Conservation (phyloP, 2,888 invertebrate species). For the Nephrocerus scutellatus region DNA sequence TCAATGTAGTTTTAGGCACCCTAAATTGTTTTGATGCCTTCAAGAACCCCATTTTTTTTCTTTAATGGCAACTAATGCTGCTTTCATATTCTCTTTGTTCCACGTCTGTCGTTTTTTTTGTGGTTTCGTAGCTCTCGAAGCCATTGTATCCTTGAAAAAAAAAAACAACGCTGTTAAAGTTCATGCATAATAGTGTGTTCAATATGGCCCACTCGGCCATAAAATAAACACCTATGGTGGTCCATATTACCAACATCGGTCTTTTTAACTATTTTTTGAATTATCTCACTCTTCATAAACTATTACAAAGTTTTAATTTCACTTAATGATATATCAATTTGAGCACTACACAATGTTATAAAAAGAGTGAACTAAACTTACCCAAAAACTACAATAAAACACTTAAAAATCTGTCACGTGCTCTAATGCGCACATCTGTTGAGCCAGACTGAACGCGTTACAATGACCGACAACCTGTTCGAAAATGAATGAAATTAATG, state of each 20-base stretch:
- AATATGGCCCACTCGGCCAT: slow-evolving; percentile 1
- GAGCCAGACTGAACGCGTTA: too few species aligned
- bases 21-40: slow-evolving; percentile 12
- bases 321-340: slow-evolving; percentile 3
- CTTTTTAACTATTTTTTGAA: too few species aligned
- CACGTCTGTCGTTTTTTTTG: slow-evolving; percentile 8
- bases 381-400: not conserved
- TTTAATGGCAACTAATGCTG: slow-evolving; percentile 13
- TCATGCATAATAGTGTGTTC: not conserved
- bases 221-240: not conserved
- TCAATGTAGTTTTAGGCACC: slow-evolving; percentile 12
- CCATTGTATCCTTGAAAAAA: slow-evolving; percentile 9
- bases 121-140: slow-evolving; percentile 6
- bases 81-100: slow-evolving; percentile 10
- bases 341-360: not conserved
- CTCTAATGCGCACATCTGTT: too few species aligned
- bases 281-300: too few species aligned
- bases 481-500: too few species aligned
- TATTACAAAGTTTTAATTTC: not conserved
- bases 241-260: slow-evolving; percentile 11
- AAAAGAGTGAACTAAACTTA: slow-evolving; percentile 1
- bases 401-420: too few species aligned
- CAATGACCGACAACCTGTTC: too few species aligned
- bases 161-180: not conserved
- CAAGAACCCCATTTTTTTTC: slow-evolving; percentile 11